Base-by-base conservation (phyloP, 2,888 invertebrate genomes). In the Nomada goodeniana region DNA sequence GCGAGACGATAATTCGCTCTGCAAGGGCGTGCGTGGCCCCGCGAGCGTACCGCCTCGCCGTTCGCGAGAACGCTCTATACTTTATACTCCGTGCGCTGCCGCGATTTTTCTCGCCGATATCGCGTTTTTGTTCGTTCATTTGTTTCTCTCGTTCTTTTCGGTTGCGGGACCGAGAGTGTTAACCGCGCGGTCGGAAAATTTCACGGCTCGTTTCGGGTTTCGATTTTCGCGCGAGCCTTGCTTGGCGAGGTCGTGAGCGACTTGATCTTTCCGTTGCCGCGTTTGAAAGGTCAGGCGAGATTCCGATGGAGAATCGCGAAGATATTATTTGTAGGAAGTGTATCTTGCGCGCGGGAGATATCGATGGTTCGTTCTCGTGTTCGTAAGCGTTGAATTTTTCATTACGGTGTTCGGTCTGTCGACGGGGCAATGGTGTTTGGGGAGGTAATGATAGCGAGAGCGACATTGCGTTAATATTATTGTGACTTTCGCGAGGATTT, bases 1-100 rank as follows among this genome's bases (percentile, higher is more conserved):
- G 57, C 69, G 71, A 65, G 85, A 80, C 80, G 82, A 73, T 80
- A 84, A 87, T 86, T 85, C 81, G 79, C 73, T 74, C 75, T n/a
- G 76, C 72, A 80, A 84, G 75, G 77, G 76, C 75, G 75, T 71
- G 61, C 76, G 36, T 67, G 50, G 53, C 36, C 63, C 53, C 15
- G 29, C 53, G 65, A 61, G 77, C 65, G 67, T 82, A 71, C 82
- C 70, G 23, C 23, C 72, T 76, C 76, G 72, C 63, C 61, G 76
- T 47, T 70, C 29, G 71, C 23, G 70, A 18, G 81, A 82, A 76
- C 80, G 67, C 81, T 60, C 64, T 47, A 50, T 57, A 53, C 67
- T 55, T 73, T 81, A 74, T 81, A 74, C 74, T 70, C 64, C 53
- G 15, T 36, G 36, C 64, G n/a, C 2, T n/a, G 2, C 52, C 52